Evolutionary conservation across 2,888 invertebrate genomes (phyloP).

Genomic region (Parnassius glacialis): DNA sequence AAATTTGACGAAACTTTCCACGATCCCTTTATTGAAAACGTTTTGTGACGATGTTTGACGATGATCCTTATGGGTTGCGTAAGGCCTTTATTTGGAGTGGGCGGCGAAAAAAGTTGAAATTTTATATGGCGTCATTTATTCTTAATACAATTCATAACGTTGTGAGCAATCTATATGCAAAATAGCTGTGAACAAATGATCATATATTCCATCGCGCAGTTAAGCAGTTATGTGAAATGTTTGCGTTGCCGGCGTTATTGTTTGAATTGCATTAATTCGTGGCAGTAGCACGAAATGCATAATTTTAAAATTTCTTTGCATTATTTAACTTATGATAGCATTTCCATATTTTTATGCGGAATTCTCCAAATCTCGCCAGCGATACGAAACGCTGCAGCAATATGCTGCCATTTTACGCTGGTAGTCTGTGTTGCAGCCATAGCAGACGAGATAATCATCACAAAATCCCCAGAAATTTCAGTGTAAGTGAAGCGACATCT

Average conservation of each 20-base stretch:
- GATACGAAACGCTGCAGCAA: too few relatives aligned
- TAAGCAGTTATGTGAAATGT: constrained; percentile 21
- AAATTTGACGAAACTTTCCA: constrained; percentile 41
- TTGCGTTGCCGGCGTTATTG: constrained; percentile 18
- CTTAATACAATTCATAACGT: constrained; percentile 60
- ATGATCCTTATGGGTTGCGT: constrained; percentile 37
- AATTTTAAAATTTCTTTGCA: constrained; percentile 1
- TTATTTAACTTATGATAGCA: too few relatives aligned
- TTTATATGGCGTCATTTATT: constrained; percentile 46
- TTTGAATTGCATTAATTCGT: constrained; percentile 17
- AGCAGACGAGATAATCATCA: too few relatives aligned
- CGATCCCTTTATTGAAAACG: constrained; percentile 42
- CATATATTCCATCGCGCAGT: constrained; percentile 28
- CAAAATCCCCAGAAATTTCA: too few relatives aligned
- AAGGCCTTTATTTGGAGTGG: constrained; percentile 33
- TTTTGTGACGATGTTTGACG: constrained; percentile 37
- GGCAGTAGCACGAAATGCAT: constrained; percentile 8
- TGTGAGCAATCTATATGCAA: constrained; percentile 60
- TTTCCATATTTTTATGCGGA: too few relatives aligned
- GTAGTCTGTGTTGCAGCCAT: too few relatives aligned
- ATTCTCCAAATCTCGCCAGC: too few relatives aligned
- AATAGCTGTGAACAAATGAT: constrained; percentile 58
- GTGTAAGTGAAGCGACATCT: too few relatives aligned
- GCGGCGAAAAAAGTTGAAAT: constrained; percentile 43
- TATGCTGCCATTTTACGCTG: too few relatives aligned